These are phyloP conservation scores for Chironomus striatipennis DNA, from an alignment of 1,140 invertebrate species.

Conservation along the genomic window DNA sequence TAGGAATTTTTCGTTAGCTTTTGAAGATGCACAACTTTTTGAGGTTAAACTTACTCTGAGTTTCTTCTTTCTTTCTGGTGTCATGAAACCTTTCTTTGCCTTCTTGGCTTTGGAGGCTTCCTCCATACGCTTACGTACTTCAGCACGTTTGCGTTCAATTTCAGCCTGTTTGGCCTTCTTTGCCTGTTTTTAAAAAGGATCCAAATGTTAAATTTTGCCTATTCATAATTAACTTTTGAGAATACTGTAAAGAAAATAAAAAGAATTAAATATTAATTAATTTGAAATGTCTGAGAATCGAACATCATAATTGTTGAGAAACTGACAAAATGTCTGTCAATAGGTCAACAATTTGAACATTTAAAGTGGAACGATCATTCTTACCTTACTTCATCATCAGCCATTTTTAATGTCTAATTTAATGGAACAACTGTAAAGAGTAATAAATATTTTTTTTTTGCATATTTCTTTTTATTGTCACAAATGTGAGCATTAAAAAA, in stretches of 20 bases:
- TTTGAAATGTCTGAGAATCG: not conserved
- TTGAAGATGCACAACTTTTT: not conserved
- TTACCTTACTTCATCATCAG: slow-evolving; percentile 83
- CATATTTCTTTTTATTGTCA: not conserved
- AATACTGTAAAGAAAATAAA: slow-evolving; percentile 21
- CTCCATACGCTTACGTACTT: slow-evolving; percentile 91
- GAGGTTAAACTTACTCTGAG: slow-evolving; percentile 65
- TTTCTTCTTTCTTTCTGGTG: slow-evolving; percentile 96
- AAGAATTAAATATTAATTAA: not conserved
- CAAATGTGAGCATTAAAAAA: not conserved
- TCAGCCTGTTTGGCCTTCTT: slow-evolving; percentile 91
- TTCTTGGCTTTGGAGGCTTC: slow-evolving; percentile 91
- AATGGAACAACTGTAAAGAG: slow-evolving; percentile 4
- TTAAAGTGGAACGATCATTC: slow-evolving; percentile 34
- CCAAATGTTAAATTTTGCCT: not conserved
- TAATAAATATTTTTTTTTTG: not conserved
- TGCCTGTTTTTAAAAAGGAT: slow-evolving; percentile 48
- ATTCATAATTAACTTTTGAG: not conserved
- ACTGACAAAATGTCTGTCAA: not conserved
- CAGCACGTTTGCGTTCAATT: slow-evolving; percentile 88
- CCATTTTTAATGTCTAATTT: slow-evolving; percentile 51
- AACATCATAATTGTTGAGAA: too few species aligned
- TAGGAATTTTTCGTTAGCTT: not conserved
- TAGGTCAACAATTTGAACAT: slow-evolving; percentile 17
- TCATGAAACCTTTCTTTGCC: slow-evolving; percentile 98